Evolutionary conservation across 2,113 vertebrate genomes (phyloP).

Genomic region (Tychaedon coryphoeus): DNA sequence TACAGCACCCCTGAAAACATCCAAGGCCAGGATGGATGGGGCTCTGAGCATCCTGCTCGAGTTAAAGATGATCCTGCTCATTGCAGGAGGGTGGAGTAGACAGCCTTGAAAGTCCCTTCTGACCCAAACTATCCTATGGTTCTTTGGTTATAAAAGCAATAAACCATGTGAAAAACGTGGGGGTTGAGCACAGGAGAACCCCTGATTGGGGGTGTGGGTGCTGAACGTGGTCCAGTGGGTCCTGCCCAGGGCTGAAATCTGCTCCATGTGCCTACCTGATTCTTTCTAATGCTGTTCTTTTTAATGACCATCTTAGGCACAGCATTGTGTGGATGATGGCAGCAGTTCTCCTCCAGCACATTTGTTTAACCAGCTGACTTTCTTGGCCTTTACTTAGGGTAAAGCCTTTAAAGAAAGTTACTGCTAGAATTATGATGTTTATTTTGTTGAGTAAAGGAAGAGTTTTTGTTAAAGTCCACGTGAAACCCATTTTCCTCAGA

Average conservation of each 20-base stretch:
- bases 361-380: not conserved
- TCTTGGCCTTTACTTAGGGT: not conserved
- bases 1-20: not conserved
- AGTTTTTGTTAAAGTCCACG: not conserved
- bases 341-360: not conserved
- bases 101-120: accelerated
- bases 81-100: not conserved
- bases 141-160: not conserved
- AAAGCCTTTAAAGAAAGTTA: not conserved
- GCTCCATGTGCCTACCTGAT: not conserved
- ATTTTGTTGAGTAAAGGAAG: not conserved
- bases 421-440: not conserved
- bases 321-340: not conserved
- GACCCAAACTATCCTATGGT: accelerated
- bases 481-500: not conserved
- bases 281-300: not conserved
- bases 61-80: no score
- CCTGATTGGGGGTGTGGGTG: accelerated
- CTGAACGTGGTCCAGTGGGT: not conserved
- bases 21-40: not conserved
- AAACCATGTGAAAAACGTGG: accelerated
- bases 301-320: not conserved
- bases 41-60: not conserved
- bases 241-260: not conserved
- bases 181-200: no score